Evolutionary conservation across 2,888 invertebrate genomes (phyloP).

Genomic region (Lepas anatifera): DNA sequence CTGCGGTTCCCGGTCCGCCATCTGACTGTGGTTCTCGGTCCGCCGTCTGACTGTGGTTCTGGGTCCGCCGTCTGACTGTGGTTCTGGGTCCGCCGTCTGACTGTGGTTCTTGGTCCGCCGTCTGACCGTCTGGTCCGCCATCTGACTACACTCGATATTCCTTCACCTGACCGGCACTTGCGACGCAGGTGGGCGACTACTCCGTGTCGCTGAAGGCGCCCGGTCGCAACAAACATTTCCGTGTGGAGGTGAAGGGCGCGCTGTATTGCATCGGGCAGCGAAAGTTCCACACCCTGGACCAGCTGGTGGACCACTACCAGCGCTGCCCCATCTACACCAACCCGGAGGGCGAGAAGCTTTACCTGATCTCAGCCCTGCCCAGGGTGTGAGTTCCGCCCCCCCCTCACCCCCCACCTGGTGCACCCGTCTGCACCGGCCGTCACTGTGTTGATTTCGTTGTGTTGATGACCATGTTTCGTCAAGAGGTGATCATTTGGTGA

Average conservation of each 20-base stretch:
- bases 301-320: conserved; percentile 96
- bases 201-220: conserved; percentile 96
- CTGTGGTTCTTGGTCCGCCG: no score
- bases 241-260: conserved; percentile 86
- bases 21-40: no score
- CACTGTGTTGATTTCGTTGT: no score
- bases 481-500: no score
- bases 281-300: conserved; percentile 89
- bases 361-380: conserved; percentile 86
- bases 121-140: no score
- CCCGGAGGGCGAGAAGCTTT: conserved; percentile 94
- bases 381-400: conserved; percentile 16
- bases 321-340: conserved; percentile 97
- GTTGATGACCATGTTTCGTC: no score
- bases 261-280: conserved; percentile 96
- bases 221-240: conserved; percentile 96
- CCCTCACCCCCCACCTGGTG: neutral
- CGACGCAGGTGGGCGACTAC: conserved; percentile 81
- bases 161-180: conserved; percentile 27
- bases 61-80: no score
- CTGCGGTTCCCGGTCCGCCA: no score
- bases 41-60: no score
- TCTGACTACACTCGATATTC: no score
- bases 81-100: no score
- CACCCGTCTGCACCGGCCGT: neutral